These are phyloP conservation scores for Conus ventricosus DNA, from an alignment of 1,140 invertebrate species.

Conservation along the genomic window DNA sequence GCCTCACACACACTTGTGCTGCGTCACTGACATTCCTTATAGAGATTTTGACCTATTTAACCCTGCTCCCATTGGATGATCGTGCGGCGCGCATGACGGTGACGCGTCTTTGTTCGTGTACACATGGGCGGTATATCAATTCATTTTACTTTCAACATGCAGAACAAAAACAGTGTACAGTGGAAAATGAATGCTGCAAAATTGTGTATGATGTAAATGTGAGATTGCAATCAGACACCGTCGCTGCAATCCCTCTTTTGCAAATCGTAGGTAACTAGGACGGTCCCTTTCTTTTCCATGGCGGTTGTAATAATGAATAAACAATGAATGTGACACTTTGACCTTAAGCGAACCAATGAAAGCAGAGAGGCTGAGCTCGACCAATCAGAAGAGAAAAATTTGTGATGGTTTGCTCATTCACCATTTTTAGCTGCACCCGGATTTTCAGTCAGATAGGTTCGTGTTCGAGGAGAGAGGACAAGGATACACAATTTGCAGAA, in stretches of 20 bases:
- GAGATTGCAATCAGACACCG: background rate
- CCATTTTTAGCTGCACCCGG: conserved; percentile 59
- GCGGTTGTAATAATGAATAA: conserved; percentile 36
- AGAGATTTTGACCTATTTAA: conserved; percentile 39
- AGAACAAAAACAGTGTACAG: background rate
- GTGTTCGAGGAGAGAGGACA: conserved; percentile 12
- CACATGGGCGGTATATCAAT: conserved; percentile 25
- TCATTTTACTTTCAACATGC: background rate
- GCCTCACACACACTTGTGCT: conserved; percentile 41
- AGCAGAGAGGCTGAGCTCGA: conserved; percentile 18
- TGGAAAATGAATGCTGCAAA: conserved; percentile 17
- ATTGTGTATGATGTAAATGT: conserved; percentile 6
- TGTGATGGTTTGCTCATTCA: conserved; percentile 64
- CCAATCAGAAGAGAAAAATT: conserved; percentile 56
- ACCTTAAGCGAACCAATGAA: conserved; percentile 33
- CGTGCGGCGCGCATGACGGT: conserved; percentile 13
- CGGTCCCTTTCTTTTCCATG: conserved; percentile 15
- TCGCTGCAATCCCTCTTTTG: background rate
- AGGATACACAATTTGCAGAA: conserved; percentile 17
- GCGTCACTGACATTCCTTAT: conserved; percentile 40
- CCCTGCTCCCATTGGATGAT: conserved; percentile 26
- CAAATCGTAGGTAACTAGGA: conserved; percentile 1
- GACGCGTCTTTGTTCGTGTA: conserved; percentile 36
- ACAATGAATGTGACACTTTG: conserved; percentile 19
- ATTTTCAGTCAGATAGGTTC: conserved; percentile 36